phyloP scores from a whole-genome alignment of 2,888 invertebrate species.

The Euzophera pinguis region DNA sequence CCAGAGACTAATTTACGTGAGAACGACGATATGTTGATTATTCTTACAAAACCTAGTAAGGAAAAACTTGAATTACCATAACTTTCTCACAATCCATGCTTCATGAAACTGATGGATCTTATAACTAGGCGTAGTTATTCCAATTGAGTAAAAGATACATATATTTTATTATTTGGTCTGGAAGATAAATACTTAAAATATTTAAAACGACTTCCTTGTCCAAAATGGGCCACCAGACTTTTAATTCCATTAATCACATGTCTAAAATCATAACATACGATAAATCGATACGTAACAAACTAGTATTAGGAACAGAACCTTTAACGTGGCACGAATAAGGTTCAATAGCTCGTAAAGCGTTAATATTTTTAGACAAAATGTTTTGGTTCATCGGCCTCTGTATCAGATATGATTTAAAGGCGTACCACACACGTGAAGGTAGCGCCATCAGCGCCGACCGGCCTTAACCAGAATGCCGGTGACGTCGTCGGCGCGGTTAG shows the following conservation, averaged over 20 bases:
- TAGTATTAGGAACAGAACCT: not conserved
- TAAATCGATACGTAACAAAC: conserved; percentile 1
- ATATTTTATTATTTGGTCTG: not conserved
- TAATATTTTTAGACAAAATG: conserved; percentile 6
- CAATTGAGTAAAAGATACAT: not conserved
- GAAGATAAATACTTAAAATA: not conserved
- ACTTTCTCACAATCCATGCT: not conserved
- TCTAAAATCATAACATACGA: not conserved
- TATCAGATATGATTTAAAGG: conserved; percentile 21
- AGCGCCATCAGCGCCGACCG: conserved; percentile 39
- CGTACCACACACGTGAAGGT: conserved; percentile 34
- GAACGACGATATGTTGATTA: not conserved
- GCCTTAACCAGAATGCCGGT: conserved; percentile 64
- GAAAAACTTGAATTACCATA: not conserved
- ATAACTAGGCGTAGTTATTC: not conserved
- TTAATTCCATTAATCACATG: not conserved
- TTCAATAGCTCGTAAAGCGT: not conserved
- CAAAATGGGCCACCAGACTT: not conserved
- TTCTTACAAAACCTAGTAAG: not conserved
- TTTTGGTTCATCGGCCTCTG: conserved; percentile 19
- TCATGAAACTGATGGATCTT: not conserved
- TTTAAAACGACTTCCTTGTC: not conserved
- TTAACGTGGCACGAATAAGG: not conserved
- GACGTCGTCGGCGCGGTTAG: conserved; percentile 71
- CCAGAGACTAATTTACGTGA: conserved; percentile 1